Evolutionary conservation across 2,113 vertebrate genomes (phyloP).

Genomic region (Pedetes capensis): DNA sequence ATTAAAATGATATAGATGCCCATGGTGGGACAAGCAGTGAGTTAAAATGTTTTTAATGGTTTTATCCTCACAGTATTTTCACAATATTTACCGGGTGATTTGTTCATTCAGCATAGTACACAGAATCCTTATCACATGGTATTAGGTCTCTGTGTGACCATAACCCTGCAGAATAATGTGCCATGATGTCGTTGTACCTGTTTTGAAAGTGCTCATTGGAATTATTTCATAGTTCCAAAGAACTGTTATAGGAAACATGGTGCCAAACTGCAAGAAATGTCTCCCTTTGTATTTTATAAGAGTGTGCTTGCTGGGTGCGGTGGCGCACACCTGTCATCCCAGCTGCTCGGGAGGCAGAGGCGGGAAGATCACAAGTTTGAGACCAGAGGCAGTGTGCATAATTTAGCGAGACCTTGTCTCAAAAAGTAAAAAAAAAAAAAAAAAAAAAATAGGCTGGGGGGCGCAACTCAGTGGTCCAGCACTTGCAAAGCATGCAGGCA

Average conservation of each 20-base stretch:
- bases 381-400: too few relatives aligned
- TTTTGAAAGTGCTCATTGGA: neutral
- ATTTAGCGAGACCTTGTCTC: too few relatives aligned
- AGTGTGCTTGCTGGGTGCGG: too few relatives aligned
- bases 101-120: neutral
- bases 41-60: neutral
- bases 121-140: neutral
- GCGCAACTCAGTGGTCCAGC: too few relatives aligned
- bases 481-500: too few relatives aligned
- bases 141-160: neutral
- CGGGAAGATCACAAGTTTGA: too few relatives aligned
- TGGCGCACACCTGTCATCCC: too few relatives aligned
- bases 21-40: neutral
- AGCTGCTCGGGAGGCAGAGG: too few relatives aligned
- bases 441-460: too few relatives aligned
- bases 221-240: neutral
- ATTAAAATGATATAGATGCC: neutral
- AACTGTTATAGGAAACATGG: neutral
- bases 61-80: conserved; percentile 11
- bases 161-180: neutral
- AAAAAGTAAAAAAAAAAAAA: too few relatives aligned
- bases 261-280: neutral
- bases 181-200: neutral
- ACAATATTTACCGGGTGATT: neutral
- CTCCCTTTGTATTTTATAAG: neutral